phyloP scores from a whole-genome alignment of 2,888 invertebrate genomes.

The Coecobrya sp. region DNA sequence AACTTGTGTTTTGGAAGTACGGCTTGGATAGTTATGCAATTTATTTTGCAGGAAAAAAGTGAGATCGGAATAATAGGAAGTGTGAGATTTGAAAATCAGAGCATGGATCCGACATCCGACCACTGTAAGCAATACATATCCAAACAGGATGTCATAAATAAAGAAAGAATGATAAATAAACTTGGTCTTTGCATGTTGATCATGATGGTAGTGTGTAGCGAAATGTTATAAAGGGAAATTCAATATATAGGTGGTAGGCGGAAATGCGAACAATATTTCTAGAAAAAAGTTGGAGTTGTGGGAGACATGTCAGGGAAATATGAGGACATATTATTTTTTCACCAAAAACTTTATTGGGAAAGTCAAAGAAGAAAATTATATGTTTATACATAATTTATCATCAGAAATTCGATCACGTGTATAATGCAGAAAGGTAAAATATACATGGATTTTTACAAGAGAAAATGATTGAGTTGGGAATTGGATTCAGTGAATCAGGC shows the following conservation, averaged over 20 bases:
- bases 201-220: not conserved
- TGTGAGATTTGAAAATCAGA: slow-evolving; percentile 39
- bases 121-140: not conserved
- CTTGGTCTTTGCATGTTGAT: not conserved
- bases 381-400: slow-evolving; percentile 20
- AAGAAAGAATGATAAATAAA: not conserved
- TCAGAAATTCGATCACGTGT: not conserved
- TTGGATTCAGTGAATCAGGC: too few relatives aligned
- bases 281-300: not conserved
- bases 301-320: not conserved
- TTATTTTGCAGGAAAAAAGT: not conserved
- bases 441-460: too few relatives aligned
- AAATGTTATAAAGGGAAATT: not conserved
- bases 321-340: not conserved
- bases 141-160: slow-evolving; percentile 31
- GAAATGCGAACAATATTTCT: slow-evolving; percentile 5
- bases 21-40: not conserved
- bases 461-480: too few relatives aligned
- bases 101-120: not conserved
- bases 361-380: not conserved
- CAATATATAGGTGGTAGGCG: not conserved
- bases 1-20: not conserved
- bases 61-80: not conserved
- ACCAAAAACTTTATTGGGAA: not conserved
- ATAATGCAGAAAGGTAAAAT: too few relatives aligned